These are phyloP conservation scores for Tupiocoris notatus DNA, from an alignment of 2,888 invertebrate species.

Conservation along the genomic window DNA sequence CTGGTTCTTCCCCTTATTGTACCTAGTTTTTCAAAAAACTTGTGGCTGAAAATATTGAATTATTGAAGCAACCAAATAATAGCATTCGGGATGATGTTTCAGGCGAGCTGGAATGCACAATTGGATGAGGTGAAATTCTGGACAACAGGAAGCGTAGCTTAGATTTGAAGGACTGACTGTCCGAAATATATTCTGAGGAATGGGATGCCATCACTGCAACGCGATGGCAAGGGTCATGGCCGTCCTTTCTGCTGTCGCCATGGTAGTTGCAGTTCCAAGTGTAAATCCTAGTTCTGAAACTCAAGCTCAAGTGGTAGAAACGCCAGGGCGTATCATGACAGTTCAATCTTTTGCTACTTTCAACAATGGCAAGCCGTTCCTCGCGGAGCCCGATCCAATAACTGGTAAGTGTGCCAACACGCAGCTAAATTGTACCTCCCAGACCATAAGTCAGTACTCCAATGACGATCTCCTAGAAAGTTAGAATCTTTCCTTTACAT, in stretches of 20 bases:
- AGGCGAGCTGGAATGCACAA: neutral
- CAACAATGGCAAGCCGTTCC: conserved; percentile 69
- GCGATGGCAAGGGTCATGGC: neutral
- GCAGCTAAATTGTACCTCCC: no score
- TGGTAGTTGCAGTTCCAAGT: neutral
- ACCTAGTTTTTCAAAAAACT: no score
- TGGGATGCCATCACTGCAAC: neutral
- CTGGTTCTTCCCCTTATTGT: no score
- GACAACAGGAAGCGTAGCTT: neutral
- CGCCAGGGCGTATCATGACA: conserved; percentile 46
- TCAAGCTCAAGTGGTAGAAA: conserved; percentile 44
- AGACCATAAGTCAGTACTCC: no score
- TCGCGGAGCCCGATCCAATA: conserved; percentile 66
- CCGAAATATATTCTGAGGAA: neutral
- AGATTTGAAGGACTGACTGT: neutral
- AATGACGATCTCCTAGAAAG: no score
- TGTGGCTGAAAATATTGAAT: no score
- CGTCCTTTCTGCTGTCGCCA: neutral
- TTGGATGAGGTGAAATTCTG: neutral
- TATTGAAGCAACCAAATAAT: no score
- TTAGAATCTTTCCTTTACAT: no score
- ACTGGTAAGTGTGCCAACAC: conserved; percentile 56
- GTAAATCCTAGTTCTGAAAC: conserved; percentile 25
- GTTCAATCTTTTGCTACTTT: conserved; percentile 55
- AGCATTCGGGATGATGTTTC: no score